Percentiles rank a stretch among this genome's conserved stretches.
Conservation (phyloP, 1,140 invertebrate genomes). For the Trichonephila clavipes region DNA sequence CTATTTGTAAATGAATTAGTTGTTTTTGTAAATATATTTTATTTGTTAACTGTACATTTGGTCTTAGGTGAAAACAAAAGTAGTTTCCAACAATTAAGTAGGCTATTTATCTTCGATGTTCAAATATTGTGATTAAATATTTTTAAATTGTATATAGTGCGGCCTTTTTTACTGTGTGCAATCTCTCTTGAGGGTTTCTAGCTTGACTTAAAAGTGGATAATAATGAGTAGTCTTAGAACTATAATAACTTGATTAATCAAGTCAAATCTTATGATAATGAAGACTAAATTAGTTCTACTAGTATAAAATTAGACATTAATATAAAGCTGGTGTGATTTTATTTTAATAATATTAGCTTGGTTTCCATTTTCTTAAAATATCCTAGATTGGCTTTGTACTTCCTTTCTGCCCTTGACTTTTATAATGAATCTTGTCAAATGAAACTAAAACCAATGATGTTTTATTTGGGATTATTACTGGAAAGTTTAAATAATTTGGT, state of each 20-base stretch:
- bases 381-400: neutral
- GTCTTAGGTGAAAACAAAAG: neutral
- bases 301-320: neutral
- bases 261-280: neutral
- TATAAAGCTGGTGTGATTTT: neutral
- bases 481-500: too few relatives aligned
- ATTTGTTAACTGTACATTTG: constrained; percentile 4
- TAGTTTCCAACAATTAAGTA: neutral
- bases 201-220: neutral
- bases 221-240: constrained; percentile 4
- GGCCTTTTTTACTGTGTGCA: constrained; percentile 3
- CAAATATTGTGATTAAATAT: neutral
- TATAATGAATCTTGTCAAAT: too few relatives aligned
- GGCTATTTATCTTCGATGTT: neutral
- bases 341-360: neutral
- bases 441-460: too few relatives aligned
- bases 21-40: constrained; percentile 17
- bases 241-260: constrained; percentile 21
- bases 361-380: neutral
- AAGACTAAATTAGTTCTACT: constrained; percentile 1
- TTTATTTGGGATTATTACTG: too few relatives aligned
- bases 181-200: neutral
- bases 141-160: constrained; percentile 32
- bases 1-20: neutral
- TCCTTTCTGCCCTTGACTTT: too few relatives aligned